Base-by-base conservation (phyloP, 2,797 vertebrate species). In the Champsocephalus gunnari region DNA sequence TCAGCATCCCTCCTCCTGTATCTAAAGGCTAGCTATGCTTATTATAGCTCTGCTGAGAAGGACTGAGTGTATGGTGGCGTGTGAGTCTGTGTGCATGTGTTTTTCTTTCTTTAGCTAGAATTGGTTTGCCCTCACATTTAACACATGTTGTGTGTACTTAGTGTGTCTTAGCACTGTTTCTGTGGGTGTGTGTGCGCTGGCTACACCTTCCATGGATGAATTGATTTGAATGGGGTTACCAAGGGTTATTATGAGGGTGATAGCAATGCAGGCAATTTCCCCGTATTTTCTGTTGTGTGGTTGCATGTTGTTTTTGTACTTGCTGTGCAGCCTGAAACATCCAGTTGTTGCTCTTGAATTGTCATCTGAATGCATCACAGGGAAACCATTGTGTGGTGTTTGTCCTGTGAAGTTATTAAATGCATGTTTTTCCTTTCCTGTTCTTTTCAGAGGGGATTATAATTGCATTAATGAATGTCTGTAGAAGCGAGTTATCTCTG, bases 201-300 rank as follows among this genome's bases (percentile, higher is more conserved):
- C 34, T 66, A 21, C 66, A 65, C 63, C 73, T 76, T 72, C 63
- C 71, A 44, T 21, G 77, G 75, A 38, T 79, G 73, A 82, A 85
- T 72, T 82, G 72, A 81, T 88, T 88, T 80, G 63, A 87, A 84
- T 72, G 67, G 71, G 73, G 75, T 83, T 58, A 73, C 73, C 0
- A 1, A 53, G 53, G 70, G 79, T 85, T 81, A 71, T 81, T 83
- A 70, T 61, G 61, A 51, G 71, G 59, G 16, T 55, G 63, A 73
- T 59, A 59, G 71, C 50, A 59, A 77, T 70, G 77, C 48, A 21
- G 62, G 66, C 45, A 21, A 12, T 75, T 74, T 71, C 50, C 19
- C n/a, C 38, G 4, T 70, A 63, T 79, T 3, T 47, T 14, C 60
- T 49, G 44, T 63, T 49, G 44, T 49, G 65, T 38, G 38, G 9